Percentiles rank a stretch among this genome's conserved stretches.
Conservation (phyloP, 2,888 invertebrate species). For the Agrochola macilenta region DNA sequence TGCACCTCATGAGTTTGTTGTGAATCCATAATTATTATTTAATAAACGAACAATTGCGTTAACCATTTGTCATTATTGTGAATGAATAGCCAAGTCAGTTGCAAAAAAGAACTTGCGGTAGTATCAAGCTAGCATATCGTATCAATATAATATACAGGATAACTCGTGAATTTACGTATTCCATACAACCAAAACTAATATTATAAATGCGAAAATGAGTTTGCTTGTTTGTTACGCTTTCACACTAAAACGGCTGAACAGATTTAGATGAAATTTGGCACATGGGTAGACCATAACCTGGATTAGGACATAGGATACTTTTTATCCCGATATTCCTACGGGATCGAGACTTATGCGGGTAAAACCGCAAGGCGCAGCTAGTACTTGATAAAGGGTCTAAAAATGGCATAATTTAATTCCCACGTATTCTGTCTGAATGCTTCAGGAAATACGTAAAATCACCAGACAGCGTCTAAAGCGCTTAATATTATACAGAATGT, state of each 20-base stretch:
- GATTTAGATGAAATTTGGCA: too few relatives aligned
- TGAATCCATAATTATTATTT: not conserved
- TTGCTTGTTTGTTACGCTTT: too few relatives aligned
- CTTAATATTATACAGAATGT: not conserved
- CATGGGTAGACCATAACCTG: too few relatives aligned
- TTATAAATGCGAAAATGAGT: too few relatives aligned
- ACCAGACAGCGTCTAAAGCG: not conserved
- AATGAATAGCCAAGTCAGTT: conserved; percentile 20
- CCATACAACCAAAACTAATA: not conserved
- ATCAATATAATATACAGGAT: not conserved
- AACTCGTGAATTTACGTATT: not conserved
- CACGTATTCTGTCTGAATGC: not conserved
- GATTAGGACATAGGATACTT: too few relatives aligned
- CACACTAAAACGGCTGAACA: too few relatives aligned
- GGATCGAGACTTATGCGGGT: too few relatives aligned
- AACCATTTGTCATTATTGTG: not conserved
- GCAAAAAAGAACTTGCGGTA: conserved; percentile 11
- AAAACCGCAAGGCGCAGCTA: too few relatives aligned
- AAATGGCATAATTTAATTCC: not conserved
- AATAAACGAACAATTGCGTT: not conserved
- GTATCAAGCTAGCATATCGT: not conserved
- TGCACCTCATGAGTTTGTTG: not conserved
- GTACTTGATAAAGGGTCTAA: not conserved
- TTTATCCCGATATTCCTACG: too few relatives aligned
- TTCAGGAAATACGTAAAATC: not conserved